Conservation (phyloP, 1,140 invertebrate genomes). For the Bombus huntii region DNA sequence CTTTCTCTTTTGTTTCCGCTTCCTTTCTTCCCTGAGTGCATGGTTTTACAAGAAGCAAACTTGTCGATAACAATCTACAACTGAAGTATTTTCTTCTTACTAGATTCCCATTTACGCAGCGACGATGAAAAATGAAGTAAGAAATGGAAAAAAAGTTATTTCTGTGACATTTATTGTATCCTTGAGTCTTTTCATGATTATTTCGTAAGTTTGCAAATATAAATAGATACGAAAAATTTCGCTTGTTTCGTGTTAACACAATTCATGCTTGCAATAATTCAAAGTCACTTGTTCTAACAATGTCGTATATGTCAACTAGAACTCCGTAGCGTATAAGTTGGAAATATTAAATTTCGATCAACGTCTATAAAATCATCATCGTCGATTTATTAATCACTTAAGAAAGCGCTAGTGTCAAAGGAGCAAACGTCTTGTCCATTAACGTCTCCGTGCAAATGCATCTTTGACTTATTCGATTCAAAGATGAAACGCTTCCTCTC, state of each 20-base stretch:
- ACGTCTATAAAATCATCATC: not conserved
- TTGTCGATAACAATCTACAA: not conserved
- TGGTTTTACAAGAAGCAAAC: not conserved
- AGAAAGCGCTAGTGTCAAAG: not conserved
- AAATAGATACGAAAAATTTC: not conserved
- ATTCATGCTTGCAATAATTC: too few relatives aligned
- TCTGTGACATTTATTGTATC: not conserved
- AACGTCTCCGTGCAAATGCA: not conserved
- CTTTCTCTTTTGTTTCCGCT: slow-evolving; percentile 58
- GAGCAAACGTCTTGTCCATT: not conserved
- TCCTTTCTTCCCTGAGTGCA: not conserved
- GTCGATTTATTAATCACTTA: not conserved
- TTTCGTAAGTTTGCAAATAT: not conserved
- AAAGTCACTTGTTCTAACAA: not conserved
- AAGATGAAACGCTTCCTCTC: not conserved
- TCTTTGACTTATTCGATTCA: not conserved
- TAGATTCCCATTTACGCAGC: not conserved
- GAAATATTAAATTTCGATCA: not conserved
- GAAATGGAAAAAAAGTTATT: not conserved
- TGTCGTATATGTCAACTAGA: not conserved
- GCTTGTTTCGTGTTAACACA: too few relatives aligned
- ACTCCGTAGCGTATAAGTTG: not conserved
- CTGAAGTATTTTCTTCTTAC: not conserved
- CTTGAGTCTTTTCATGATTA: not conserved
- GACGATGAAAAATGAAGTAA: not conserved